These are phyloP conservation scores for Scomberomorus guttatus DNA, from an alignment of 2,797 vertebrate species.

Conservation along the genomic window DNA sequence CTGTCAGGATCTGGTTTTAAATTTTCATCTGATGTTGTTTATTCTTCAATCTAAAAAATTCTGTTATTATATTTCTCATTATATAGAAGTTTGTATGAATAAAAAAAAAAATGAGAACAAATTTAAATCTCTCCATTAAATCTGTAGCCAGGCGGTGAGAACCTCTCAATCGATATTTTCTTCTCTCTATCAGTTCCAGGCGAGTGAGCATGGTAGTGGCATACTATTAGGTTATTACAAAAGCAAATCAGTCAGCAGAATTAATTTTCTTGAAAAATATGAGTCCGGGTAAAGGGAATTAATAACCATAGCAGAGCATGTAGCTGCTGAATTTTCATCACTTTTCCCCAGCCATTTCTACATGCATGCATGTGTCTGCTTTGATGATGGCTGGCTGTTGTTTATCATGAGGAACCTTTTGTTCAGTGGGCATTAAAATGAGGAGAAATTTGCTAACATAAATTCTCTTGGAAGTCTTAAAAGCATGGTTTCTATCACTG, in stretches of 20 bases:
- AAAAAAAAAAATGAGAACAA: constrained; percentile 64
- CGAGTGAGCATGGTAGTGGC: constrained; percentile 80
- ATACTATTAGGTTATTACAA: constrained; percentile 87
- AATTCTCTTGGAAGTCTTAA: constrained; percentile 40
- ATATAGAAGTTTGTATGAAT: constrained; percentile 65
- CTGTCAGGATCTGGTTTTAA: constrained; percentile 30
- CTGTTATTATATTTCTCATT: constrained; percentile 62
- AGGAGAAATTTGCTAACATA: constrained; percentile 19
- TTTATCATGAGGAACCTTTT: constrained; percentile 34
- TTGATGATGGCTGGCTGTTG: constrained; percentile 48
- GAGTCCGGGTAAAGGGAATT: constrained; percentile 78
- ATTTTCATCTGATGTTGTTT: constrained; percentile 46
- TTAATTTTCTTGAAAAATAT: constrained; percentile 85
- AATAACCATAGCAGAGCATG: constrained; percentile 70
- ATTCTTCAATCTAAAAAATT: constrained; percentile 40
- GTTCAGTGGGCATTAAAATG: constrained; percentile 34
- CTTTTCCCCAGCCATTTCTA: constrained; percentile 47
- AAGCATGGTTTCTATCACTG: constrained; percentile 30
- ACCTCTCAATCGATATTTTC: constrained; percentile 81
- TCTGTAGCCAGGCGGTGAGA: constrained; percentile 55
- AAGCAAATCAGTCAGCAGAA: constrained; percentile 87
- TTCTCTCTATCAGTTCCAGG: constrained; percentile 83
- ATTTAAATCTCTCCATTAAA: constrained; percentile 82
- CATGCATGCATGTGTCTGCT: constrained; percentile 50
- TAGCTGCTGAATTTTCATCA: constrained; percentile 75